Percentiles rank a stretch among this genome's conserved stretches.
phyloP scores from a whole-genome alignment of 2,797 vertebrate genomes.

The Discoglossus pictus region DNA sequence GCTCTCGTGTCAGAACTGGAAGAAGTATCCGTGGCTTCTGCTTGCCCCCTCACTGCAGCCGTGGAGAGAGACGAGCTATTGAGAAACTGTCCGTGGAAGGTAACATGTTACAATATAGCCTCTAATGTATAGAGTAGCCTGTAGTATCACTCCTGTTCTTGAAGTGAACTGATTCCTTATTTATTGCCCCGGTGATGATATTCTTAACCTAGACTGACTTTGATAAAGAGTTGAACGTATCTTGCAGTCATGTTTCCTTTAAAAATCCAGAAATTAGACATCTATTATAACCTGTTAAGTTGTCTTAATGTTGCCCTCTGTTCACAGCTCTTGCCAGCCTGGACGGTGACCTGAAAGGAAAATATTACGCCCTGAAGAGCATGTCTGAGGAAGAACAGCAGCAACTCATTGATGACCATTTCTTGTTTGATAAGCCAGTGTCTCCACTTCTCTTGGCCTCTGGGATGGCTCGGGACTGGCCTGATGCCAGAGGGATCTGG shows the following conservation, averaged over 20 bases:
- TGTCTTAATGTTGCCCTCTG: slow-evolving; percentile 3
- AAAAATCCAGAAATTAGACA: no score
- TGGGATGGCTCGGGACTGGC: slow-evolving; percentile 95
- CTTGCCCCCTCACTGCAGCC: slow-evolving; percentile 93
- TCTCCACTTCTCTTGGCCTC: slow-evolving; percentile 91
- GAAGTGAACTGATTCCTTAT: no score
- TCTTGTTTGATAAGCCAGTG: slow-evolving; percentile 94
- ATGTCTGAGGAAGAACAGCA: slow-evolving; percentile 93
- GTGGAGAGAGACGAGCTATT: slow-evolving; percentile 88
- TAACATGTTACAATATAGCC: slow-evolving; percentile 63
- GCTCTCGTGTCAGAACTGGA: slow-evolving; percentile 92
- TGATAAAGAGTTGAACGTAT: no score
- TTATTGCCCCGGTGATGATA: no score
- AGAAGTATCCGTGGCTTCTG: slow-evolving; percentile 92
- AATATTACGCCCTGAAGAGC: slow-evolving; percentile 89
- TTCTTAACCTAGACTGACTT: no score
- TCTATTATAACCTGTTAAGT: no score
- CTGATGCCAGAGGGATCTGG: slow-evolving; percentile 93
- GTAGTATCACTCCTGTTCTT: no score
- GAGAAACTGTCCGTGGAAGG: slow-evolving; percentile 91
- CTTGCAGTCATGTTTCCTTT: neutral
- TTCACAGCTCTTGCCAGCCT: slow-evolving; percentile 81
- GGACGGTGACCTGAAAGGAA: slow-evolving; percentile 88
- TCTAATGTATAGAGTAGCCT: no score
- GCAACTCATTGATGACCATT: slow-evolving; percentile 95